These are phyloP conservation scores for Polia nebulosa DNA, from an alignment of 2,888 invertebrate genomes.

Conservation along the genomic window DNA sequence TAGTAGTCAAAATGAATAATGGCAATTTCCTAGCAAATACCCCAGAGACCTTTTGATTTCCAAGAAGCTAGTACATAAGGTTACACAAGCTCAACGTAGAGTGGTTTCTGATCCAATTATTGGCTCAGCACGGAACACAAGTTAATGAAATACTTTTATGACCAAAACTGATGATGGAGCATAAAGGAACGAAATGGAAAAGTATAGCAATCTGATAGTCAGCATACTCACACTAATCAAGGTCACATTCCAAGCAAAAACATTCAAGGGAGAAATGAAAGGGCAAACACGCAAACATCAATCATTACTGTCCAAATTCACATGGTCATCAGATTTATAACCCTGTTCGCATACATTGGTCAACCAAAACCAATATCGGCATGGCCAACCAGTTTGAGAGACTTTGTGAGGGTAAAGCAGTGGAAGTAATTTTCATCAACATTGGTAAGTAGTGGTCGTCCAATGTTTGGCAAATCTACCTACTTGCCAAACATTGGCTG, in stretches of 20 bases:
- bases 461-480: slow-evolving; percentile 25
- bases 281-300: slow-evolving; percentile 51
- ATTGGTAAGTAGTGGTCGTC: not conserved
- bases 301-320: slow-evolving; percentile 60
- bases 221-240: slow-evolving; percentile 31
- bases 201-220: slow-evolving; percentile 8
- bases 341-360: slow-evolving; percentile 15
- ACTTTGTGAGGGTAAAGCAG: not conserved
- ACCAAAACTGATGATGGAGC: not conserved
- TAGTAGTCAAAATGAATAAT: slow-evolving; percentile 1
- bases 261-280: slow-evolving; percentile 44
- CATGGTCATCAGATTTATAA: slow-evolving; percentile 41
- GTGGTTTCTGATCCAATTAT: not conserved
- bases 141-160: not conserved
- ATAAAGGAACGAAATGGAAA: slow-evolving; percentile 9
- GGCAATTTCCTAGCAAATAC: not conserved
- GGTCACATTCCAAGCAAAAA: slow-evolving; percentile 33
- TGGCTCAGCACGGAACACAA: not conserved
- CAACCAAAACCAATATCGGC: not conserved
- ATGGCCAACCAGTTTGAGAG: not conserved
- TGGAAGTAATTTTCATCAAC: not conserved
- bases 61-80: not conserved
- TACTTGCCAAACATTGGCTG: too few relatives aligned
- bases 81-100: not conserved
- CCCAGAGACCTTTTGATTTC: not conserved